Conservation (phyloP, 92 coral and sea anemone genomes). For the Anthopleura xanthogrammica region DNA sequence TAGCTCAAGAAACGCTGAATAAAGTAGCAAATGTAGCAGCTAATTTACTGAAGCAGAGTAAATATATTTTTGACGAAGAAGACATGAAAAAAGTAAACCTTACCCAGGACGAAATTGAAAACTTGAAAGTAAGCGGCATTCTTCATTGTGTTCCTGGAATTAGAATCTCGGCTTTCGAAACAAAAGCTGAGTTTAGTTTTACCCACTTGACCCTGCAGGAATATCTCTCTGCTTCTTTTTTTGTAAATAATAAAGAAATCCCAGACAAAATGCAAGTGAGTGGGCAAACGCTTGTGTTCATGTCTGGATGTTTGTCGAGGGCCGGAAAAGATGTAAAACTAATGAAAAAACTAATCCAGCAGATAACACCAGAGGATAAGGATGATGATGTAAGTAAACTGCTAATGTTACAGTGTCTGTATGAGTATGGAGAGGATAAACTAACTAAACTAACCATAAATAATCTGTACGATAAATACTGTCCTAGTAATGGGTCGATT, state of each 20-base stretch:
- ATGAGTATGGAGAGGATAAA: conserved; percentile 2
- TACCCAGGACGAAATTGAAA: not conserved
- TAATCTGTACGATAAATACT: not conserved
- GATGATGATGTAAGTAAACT: not conserved
- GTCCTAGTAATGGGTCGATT: not conserved
- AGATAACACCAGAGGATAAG: not conserved
- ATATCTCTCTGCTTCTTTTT: not conserved
- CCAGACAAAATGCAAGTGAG: not conserved
- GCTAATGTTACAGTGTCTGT: not conserved
- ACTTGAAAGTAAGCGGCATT: not conserved
- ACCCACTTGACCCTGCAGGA: not conserved
- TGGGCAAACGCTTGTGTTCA: not conserved
- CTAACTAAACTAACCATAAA: not conserved
- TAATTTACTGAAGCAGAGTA: not conserved
- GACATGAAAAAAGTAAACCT: not conserved
- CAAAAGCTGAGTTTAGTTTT: not conserved
- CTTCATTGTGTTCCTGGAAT: not conserved
- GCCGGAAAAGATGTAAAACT: not conserved
- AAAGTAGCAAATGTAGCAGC: not conserved
- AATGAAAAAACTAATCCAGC: not conserved
- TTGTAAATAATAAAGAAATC: not conserved
- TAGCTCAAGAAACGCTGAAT: not conserved
- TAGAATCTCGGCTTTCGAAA: not conserved
- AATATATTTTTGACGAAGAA: not conserved
- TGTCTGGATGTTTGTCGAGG: not conserved